phyloP scores from a whole-genome alignment of 2,113 vertebrate species.

The Gavialis gangeticus region DNA sequence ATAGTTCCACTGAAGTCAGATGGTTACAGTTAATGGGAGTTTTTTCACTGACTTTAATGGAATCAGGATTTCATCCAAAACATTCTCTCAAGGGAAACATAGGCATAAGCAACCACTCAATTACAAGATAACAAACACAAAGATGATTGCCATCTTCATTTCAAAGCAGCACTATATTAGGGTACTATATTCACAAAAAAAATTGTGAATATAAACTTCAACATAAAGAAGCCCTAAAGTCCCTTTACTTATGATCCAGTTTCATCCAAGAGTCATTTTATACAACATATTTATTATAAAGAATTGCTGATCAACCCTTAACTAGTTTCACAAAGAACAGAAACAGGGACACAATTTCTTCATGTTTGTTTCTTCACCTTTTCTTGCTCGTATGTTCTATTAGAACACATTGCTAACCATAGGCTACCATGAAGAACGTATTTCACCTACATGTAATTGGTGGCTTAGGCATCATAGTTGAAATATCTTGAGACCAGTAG shows the following conservation, averaged over 20 bases:
- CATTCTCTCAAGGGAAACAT: not conserved
- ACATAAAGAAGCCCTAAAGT: not conserved
- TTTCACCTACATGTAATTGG: constrained; percentile 89
- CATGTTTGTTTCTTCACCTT: not conserved
- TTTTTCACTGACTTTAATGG: not conserved
- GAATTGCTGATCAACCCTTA: not conserved
- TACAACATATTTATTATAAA: not conserved
- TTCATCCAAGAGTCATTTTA: not conserved
- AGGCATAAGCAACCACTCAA: not conserved
- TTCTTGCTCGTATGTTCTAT: not conserved
- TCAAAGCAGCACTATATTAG: not conserved
- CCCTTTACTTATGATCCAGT: not conserved
- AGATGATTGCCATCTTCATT: not conserved
- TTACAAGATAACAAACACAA: not conserved
- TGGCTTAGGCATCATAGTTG: constrained; percentile 99
- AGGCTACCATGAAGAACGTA: constrained; percentile 7
- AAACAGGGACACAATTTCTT: not conserved
- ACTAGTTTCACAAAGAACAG: not conserved
- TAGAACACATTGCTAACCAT: not conserved
- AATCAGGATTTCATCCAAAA: not conserved
- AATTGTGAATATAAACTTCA: not conserved
- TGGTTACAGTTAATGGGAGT: not conserved
- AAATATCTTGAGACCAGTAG: constrained; percentile 99
- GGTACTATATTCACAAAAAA: not conserved
- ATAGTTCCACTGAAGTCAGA: not conserved